phyloP scores from a whole-genome alignment of 2,888 invertebrate genomes.

The Capitulum mitella region DNA sequence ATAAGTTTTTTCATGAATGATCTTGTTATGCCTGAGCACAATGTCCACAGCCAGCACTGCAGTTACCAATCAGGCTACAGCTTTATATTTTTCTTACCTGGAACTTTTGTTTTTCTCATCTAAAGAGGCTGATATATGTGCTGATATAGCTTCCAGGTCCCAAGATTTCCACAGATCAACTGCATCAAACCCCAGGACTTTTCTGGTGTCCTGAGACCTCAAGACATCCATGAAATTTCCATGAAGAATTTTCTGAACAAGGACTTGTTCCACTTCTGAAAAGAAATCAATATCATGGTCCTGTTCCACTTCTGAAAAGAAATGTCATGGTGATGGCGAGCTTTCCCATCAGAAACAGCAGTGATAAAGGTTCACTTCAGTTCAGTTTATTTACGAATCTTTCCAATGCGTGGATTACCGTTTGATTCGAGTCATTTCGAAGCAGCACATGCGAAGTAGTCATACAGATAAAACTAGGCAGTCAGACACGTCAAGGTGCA shows the following conservation, averaged over 20 bases:
- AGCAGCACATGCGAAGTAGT: too few species aligned
- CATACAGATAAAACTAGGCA: too few species aligned
- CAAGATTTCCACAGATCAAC: conserved; percentile 4
- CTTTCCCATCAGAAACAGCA: too few species aligned
- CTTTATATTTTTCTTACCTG: not conserved
- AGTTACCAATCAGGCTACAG: not conserved
- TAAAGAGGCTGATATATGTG: not conserved
- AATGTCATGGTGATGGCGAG: too few species aligned
- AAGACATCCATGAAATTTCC: not conserved
- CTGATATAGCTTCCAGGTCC: not conserved
- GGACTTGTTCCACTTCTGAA: not conserved
- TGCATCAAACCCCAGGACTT: not conserved
- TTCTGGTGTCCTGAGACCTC: not conserved
- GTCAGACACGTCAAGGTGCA: too few species aligned
- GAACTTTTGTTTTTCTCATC: not conserved
- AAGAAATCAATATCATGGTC: too few species aligned
- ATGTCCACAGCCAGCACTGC: too few species aligned
- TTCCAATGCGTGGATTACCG: too few species aligned
- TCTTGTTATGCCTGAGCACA: not conserved
- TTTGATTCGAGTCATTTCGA: too few species aligned
- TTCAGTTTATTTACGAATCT: too few species aligned
- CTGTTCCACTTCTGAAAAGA: too few species aligned
- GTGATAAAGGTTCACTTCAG: too few species aligned
- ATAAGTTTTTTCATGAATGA: not conserved
- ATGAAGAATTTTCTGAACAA: not conserved